Evolutionary conservation across 2,797 vertebrate species (phyloP).

Genomic region (Halcyon leucocephala): DNA sequence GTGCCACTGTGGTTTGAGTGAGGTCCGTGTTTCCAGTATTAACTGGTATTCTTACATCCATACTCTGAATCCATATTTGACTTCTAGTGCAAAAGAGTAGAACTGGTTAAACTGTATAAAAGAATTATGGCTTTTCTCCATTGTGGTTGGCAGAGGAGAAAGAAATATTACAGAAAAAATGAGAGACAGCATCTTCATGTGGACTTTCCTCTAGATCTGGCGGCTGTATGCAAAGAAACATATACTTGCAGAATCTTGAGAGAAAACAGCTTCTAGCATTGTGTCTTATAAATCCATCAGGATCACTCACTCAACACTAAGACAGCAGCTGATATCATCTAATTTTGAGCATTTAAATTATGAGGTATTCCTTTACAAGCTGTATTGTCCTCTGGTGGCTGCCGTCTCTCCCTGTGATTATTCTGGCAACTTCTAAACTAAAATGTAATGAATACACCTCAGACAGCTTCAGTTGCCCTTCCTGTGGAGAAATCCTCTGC

Average conservation of each 20-base stretch:
- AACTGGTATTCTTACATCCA: background rate
- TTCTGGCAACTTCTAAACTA: background rate
- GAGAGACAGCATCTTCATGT: background rate
- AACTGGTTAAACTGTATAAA: background rate
- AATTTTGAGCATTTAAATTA: background rate
- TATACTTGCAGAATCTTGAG: background rate
- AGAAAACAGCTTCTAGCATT: background rate
- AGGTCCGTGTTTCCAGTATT: background rate
- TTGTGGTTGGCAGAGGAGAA: background rate
- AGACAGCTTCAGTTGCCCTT: background rate
- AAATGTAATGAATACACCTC: background rate
- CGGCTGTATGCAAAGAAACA: background rate
- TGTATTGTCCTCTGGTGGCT: background rate
- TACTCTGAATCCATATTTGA: background rate
- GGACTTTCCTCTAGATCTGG: background rate
- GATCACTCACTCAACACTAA: background rate
- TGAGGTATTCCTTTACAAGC: background rate
- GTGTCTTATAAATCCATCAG: background rate
- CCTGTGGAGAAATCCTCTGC: background rate
- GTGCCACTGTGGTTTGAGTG: background rate
- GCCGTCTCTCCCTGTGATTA: background rate
- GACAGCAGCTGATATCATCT: background rate
- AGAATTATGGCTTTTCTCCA: background rate
- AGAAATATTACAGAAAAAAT: background rate
- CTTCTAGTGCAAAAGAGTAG: background rate